phyloP scores from a whole-genome alignment of 2,797 vertebrate genomes.

The Kryptolebias ocellatus region DNA sequence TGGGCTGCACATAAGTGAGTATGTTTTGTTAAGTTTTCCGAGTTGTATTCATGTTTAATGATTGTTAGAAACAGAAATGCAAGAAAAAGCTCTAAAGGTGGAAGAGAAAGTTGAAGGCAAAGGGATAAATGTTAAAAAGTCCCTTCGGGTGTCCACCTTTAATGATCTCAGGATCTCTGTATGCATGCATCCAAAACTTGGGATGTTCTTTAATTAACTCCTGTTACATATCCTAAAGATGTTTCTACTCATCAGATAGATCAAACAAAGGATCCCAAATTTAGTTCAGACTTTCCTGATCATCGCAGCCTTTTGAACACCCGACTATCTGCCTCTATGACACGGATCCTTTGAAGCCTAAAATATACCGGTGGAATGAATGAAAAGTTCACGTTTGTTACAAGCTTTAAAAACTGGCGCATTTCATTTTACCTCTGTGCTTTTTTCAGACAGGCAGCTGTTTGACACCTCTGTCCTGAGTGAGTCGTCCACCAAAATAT shows the following conservation, averaged over 20 bases:
- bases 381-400: slow-evolving; percentile 73
- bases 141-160: neutral
- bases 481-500: slow-evolving; percentile 40
- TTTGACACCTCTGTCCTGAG: slow-evolving; percentile 60
- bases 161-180: slow-evolving; percentile 22
- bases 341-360: slow-evolving; percentile 66
- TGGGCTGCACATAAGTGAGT: slow-evolving; percentile 19
- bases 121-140: slow-evolving; percentile 21
- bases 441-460: slow-evolving; percentile 51
- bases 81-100: slow-evolving; percentile 12
- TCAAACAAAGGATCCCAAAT: slow-evolving; percentile 56
- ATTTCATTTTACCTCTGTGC: slow-evolving; percentile 60
- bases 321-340: slow-evolving; percentile 65
- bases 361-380: slow-evolving; percentile 57
- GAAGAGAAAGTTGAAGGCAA: slow-evolving; percentile 20
- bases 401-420: slow-evolving; percentile 62
- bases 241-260: slow-evolving; percentile 67
- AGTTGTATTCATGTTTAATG: slow-evolving; percentile 21
- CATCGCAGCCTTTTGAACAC: slow-evolving; percentile 70
- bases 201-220: slow-evolving; percentile 67
- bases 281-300: slow-evolving; percentile 69
- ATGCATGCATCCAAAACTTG: slow-evolving; percentile 63
- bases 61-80: slow-evolving; percentile 1
- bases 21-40: slow-evolving; percentile 13
- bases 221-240: slow-evolving; percentile 76